Conservation (phyloP, 1,140 invertebrate genomes). For the Drosophila virilis region DNA sequence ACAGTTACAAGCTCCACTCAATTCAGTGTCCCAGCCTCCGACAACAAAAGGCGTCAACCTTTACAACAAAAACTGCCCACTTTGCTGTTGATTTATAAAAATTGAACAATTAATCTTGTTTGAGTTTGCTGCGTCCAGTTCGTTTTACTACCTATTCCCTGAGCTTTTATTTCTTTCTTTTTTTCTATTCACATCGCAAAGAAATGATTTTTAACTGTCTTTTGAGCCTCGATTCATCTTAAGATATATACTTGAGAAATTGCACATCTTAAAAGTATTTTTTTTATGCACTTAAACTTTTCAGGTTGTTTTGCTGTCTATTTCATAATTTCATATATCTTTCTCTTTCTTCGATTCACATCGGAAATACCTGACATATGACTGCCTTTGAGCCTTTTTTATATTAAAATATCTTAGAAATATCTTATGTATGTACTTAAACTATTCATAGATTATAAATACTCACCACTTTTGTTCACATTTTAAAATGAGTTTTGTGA, state of each 20-base stretch:
- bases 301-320: no score
- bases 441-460: constrained; percentile 19
- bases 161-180: constrained; percentile 13
- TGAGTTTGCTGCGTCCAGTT: constrained; percentile 26
- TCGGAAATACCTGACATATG: no score
- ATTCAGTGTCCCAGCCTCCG: constrained; percentile 22
- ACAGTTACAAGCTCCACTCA: constrained; percentile 31
- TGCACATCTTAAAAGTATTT: no score
- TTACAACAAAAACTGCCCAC: constrained; percentile 54
- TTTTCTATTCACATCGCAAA: constrained; percentile 9
- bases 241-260: no score
- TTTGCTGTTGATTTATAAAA: constrained; percentile 67
- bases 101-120: constrained; percentile 75
- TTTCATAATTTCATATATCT: no score
- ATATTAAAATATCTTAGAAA: no score
- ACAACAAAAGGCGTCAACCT: constrained; percentile 56
- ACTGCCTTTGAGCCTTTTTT: no score
- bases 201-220: background rate
- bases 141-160: constrained; percentile 8
- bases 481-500: constrained; percentile 56
- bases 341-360: no score
- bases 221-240: no score
- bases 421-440: no score
- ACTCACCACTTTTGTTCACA: constrained; percentile 72
- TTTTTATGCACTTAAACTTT: no score